Conservation (phyloP, 64 coral and sea anemone species). For the Orbicella faveolata region DNA sequence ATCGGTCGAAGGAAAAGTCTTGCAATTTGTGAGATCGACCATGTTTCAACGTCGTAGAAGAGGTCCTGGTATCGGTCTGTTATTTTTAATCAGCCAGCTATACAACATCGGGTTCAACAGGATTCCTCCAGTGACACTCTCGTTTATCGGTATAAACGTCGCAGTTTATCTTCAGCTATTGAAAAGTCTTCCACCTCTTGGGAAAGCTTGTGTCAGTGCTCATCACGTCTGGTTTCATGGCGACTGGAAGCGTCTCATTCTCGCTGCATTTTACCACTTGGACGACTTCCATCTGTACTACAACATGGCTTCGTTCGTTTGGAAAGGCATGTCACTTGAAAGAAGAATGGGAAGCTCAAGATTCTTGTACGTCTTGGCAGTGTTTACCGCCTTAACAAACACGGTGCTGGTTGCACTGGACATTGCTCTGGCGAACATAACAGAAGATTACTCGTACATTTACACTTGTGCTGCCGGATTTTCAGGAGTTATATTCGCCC, state of each 20-base stretch:
- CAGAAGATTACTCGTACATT: slow-evolving; percentile 71
- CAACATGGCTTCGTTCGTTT: slow-evolving; percentile 98
- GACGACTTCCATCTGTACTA: slow-evolving; percentile 98
- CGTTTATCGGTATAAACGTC: slow-evolving; percentile 85
- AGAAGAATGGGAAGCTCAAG: slow-evolving; percentile 65
- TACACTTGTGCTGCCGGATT: slow-evolving; percentile 95
- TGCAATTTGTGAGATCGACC: neutral
- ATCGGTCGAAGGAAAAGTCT: neutral
- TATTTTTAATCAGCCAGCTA: slow-evolving; percentile 76
- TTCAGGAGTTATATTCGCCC: slow-evolving; percentile 93
- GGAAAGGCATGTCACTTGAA: slow-evolving; percentile 94
- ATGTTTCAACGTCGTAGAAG: slow-evolving; percentile 83
- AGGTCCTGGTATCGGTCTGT: slow-evolving; percentile 68
- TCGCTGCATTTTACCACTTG: slow-evolving; percentile 86
- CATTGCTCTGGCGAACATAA: slow-evolving; percentile 69
- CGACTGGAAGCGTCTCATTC: slow-evolving; percentile 87
- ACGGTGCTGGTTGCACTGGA: slow-evolving; percentile 75
- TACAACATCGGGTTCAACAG: slow-evolving; percentile 85
- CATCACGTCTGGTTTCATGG: slow-evolving; percentile 88
- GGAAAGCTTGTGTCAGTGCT: slow-evolving; percentile 91
- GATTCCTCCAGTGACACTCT: slow-evolving; percentile 90
- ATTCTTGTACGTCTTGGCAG: slow-evolving; percentile 76
- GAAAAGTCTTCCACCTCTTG: slow-evolving; percentile 58
- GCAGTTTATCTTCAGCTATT: slow-evolving; percentile 84
- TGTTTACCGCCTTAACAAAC: slow-evolving; percentile 83